Base-by-base conservation (phyloP, 2,888 invertebrate genomes). In the Gari tellinella region DNA sequence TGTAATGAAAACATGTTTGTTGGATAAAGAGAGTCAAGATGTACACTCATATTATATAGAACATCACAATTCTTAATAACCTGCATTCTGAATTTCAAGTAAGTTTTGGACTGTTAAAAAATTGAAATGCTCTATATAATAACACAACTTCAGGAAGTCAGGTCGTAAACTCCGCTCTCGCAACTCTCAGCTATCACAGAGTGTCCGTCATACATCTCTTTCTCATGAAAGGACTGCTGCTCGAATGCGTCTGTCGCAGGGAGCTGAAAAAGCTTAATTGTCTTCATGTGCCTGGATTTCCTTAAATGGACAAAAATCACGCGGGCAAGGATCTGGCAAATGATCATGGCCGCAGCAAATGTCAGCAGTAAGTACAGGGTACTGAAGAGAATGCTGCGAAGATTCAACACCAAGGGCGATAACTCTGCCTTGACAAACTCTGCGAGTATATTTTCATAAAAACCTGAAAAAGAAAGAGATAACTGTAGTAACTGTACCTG, bases 141-240 rank as follows among this genome's bases (percentile, higher is more conserved):
- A 7, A 5, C n/a, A 31, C 23, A 41, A 14, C 14, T 12, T 25
- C 56, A 67, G 15, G 55, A 43, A 1, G 64, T 74, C 65, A 78
- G 67, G 53, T 79, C 84, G 46, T 86, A 87, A 1, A 89, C 88
- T 1, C 88, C 88, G 68, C 88, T 89, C 63, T 89, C 88, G 62
- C 87, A 88, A 67, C 88, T 89, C 69, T 88, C 87, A 0, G 79
- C 79, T 52, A 88, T 81, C 81, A 84, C 82, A 0, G 88, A 89
- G 45, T 85, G 85, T 52, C 85, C 86, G 48, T 84, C 80, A 72
- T 88, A 86, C 51, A 86, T 82, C 26, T 83, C 81, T 37, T 79
- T 80, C 25, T 74, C 73, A 12, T 45, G 74, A 60, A 67, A 64
- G 23, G 62, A 69, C 17, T 66, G 69, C 7, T 52, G 65, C 2